These are phyloP conservation scores for Sebastes diaconus DNA, from an alignment of 2,797 vertebrate species.

Conservation along the genomic window DNA sequence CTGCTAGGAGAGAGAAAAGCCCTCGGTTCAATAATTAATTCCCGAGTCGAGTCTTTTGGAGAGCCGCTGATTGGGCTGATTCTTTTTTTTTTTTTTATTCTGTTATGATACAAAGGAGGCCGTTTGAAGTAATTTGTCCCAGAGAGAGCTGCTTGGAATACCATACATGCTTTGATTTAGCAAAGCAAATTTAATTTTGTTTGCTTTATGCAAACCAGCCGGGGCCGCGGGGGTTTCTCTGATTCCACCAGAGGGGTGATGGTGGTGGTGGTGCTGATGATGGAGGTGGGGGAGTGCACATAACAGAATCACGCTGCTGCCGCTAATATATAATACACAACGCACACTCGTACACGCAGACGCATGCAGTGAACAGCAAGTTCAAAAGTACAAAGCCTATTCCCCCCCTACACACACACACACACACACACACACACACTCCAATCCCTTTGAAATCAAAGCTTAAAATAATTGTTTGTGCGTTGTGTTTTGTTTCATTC, in stretches of 20 bases:
- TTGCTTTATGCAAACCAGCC: slow-evolving; percentile 99
- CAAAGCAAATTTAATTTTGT: slow-evolving; percentile 99
- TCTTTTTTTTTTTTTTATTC: slow-evolving; percentile 90
- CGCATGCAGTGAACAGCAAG: slow-evolving; percentile 67
- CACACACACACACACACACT: slow-evolving; percentile 19
- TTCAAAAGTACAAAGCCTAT: slow-evolving; percentile 77
- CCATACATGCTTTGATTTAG: slow-evolving; percentile 99
- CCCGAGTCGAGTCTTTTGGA: slow-evolving; percentile 96
- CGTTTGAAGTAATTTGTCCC: slow-evolving; percentile 99
- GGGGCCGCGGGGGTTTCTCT: slow-evolving; percentile 89
- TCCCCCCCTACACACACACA: slow-evolving; percentile 21
- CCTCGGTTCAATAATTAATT: slow-evolving; percentile 99
- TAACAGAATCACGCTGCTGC: slow-evolving; percentile 71
- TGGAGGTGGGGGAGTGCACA: slow-evolving; percentile 68
- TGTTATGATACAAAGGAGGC: slow-evolving; percentile 99
- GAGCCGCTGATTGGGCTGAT: slow-evolving; percentile 97
- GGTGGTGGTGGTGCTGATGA: slow-evolving; percentile 83
- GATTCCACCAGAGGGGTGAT: slow-evolving; percentile 86
- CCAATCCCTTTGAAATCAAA: slow-evolving; percentile 80
- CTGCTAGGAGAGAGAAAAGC: slow-evolving; percentile 90
- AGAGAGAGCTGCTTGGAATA: slow-evolving; percentile 96
- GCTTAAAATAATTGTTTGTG: slow-evolving; percentile 82
- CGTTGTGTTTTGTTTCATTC: slow-evolving; percentile 76
- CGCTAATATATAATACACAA: slow-evolving; percentile 64
- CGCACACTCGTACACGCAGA: slow-evolving; percentile 52